Evolutionary conservation across 2,888 invertebrate species (phyloP).

Genomic region (Leptinotarsa peninsularis): DNA sequence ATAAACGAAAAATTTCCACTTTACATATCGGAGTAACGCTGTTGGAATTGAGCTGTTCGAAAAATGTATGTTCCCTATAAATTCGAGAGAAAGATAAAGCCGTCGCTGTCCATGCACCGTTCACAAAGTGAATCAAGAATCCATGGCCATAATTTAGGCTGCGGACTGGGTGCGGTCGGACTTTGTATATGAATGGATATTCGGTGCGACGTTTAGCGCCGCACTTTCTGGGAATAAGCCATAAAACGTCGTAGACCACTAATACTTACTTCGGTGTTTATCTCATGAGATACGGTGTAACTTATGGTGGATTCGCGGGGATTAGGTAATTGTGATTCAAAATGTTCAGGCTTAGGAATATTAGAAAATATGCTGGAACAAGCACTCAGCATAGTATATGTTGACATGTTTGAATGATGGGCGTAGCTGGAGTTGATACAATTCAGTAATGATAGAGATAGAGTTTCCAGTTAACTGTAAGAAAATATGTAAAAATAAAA

Average conservation of each 20-base stretch:
- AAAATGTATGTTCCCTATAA: conserved; percentile 21
- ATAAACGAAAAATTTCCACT: background rate
- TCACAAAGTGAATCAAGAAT: conserved; percentile 55
- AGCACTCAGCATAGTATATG: background rate
- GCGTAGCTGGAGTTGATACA: background rate
- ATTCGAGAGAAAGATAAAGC: conserved; percentile 17
- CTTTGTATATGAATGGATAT: conserved; percentile 64
- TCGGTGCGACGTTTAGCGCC: conserved; percentile 63
- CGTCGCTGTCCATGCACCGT: conserved; percentile 32
- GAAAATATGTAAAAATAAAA: too few species aligned
- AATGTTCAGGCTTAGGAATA: conserved; percentile 1
- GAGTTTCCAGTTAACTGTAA: background rate
- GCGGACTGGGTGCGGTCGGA: conserved; percentile 60
- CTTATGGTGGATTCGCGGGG: conserved; percentile 37
- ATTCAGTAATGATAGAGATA: background rate
- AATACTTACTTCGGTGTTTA: conserved; percentile 47
- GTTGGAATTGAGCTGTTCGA: conserved; percentile 9
- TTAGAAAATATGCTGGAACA: background rate
- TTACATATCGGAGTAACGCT: background rate
- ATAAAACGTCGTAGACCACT: conserved; percentile 60
- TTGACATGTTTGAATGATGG: too few species aligned
- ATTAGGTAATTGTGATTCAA: conserved; percentile 27
- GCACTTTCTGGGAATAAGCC: conserved; percentile 60
- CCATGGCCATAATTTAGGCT: conserved; percentile 54
- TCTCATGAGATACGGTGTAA: conserved; percentile 40